A percentile compares a stretch with the other conserved stretches of the same genome.
These are phyloP conservation scores for Siniperca knerii DNA, from an alignment of 2,113 vertebrate genomes.

Conservation along the genomic window DNA sequence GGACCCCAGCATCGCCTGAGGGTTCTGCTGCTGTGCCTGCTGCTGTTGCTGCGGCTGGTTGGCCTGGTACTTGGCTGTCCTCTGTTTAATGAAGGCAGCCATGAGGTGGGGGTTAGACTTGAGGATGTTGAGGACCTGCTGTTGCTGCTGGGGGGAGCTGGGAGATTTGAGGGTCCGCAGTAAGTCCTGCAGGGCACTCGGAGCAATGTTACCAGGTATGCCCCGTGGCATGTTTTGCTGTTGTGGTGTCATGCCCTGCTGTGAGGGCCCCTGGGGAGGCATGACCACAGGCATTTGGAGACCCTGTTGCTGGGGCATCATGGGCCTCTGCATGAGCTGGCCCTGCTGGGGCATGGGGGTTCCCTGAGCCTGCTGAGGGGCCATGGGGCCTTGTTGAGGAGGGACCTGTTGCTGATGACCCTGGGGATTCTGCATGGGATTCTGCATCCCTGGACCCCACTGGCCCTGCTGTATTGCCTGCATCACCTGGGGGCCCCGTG, in stretches of 20 bases:
- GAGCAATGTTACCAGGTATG: constrained; percentile 90
- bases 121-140: constrained; percentile 97
- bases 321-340: constrained; percentile 89
- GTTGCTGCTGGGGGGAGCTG: constrained; percentile 96
- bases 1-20: constrained; percentile 85
- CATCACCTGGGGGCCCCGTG: constrained; percentile 90
- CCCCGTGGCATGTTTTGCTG: constrained; percentile 83
- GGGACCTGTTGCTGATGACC: constrained; percentile 81
- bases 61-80: constrained; percentile 98
- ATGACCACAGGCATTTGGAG: constrained; percentile 78
- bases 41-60: constrained; percentile 90
- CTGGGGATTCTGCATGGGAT: constrained; percentile 75
- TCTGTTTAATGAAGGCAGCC: constrained; percentile 99
- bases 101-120: constrained; percentile 99
- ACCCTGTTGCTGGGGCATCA: constrained; percentile 85
- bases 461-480: constrained; percentile 88
- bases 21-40: constrained; percentile 78
- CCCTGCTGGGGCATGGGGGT: constrained; percentile 68
- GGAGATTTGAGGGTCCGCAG: constrained; percentile 96
- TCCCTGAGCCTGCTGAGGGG: constrained; percentile 78
- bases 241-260: constrained; percentile 89
- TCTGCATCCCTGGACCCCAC: constrained; percentile 86
- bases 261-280: constrained; percentile 77
- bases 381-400: constrained; percentile 82
- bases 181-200: constrained; percentile 94